Conservation (phyloP, 2,888 invertebrate species). For the Andrena marginata region DNA sequence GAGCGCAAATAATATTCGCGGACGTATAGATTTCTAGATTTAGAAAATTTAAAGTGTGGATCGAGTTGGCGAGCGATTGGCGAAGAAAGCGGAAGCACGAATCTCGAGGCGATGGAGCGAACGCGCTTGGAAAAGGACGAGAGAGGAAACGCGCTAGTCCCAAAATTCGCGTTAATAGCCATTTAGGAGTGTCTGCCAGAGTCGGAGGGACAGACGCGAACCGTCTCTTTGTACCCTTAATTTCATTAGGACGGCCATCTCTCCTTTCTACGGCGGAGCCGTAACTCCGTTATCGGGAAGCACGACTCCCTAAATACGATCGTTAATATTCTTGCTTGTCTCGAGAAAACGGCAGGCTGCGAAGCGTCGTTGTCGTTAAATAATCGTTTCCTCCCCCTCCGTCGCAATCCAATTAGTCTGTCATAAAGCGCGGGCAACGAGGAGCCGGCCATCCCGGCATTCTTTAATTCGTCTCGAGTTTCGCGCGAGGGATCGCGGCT, state of each 20-base stretch:
- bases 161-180: slow-evolving; percentile 75
- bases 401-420: slow-evolving; percentile 55
- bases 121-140: background rate
- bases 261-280: slow-evolving; percentile 65
- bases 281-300: slow-evolving; percentile 82
- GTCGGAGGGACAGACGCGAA: slow-evolving; percentile 68
- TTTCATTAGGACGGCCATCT: slow-evolving; percentile 78
- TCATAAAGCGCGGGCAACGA: slow-evolving; percentile 27
- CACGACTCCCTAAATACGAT: slow-evolving; percentile 80
- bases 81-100: background rate
- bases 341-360: slow-evolving; percentile 61
- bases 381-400: slow-evolving; percentile 52
- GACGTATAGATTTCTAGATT: background rate
- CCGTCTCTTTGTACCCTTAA: slow-evolving; percentile 82
- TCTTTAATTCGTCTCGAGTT: slow-evolving; percentile 33
- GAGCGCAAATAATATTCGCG: background rate
- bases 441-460: slow-evolving; percentile 6
- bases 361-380: slow-evolving; percentile 63
- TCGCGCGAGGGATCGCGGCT: background rate
- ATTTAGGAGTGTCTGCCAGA: slow-evolving; percentile 72
- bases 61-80: background rate
- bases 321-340: slow-evolving; percentile 73
- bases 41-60: background rate
- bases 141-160: slow-evolving; percentile 46
- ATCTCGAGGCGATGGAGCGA: slow-evolving; percentile 15